Base-by-base conservation (phyloP, 30 jellyfish, hydroid and myxozoan genomes). In the Hydra vulgaris region DNA sequence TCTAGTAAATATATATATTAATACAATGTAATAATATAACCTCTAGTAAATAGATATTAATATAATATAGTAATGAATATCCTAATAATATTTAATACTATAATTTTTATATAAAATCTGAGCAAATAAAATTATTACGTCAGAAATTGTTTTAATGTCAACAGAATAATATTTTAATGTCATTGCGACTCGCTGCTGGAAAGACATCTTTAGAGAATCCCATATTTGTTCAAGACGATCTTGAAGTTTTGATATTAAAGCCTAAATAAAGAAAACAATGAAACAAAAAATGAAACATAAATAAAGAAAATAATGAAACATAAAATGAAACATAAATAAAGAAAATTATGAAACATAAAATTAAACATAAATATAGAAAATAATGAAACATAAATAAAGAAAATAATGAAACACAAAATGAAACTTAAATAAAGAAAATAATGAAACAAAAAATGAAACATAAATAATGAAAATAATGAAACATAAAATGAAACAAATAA, bases 221-320 rank as follows among this genome's bases (percentile, higher is more conserved):
- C 98, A 92, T 4, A 87, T 83, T 17, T 81, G 75, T 68, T 92
- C 96, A 71, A 92, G 26, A 8, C 98, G 95, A 25, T 86, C 89
- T 81, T 92, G 96, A 17, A 86, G 61, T n/a, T 73, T 54, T 25
- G 74, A 75, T 17, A 87, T 77, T 7, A 89, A 70, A 20, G 77
- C 74, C 95, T 89, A 72, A 0, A 21, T 18, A 27, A 81, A 25
- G 17, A 73, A 18, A 25, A 27, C 27, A 19, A 40, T 12, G 61
- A 40, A 3, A 40, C 61, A n/a, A n/a, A 40, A 40, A 3, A 40
- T 40, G 5, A 3, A 40, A 40, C 61, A 40, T 3, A 40, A 40
- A 40, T 40, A 40, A 40, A 40, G 8, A 40, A 40, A 40, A 12
- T 40, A 40, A 40, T 3, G 61, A 40, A 3, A 40, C 61, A n/a